Evolutionary conservation across 2,888 invertebrate genomes (phyloP), one percentile per base, ranked within the genome.

Genomic region (Hedychridium roseum): DNA sequence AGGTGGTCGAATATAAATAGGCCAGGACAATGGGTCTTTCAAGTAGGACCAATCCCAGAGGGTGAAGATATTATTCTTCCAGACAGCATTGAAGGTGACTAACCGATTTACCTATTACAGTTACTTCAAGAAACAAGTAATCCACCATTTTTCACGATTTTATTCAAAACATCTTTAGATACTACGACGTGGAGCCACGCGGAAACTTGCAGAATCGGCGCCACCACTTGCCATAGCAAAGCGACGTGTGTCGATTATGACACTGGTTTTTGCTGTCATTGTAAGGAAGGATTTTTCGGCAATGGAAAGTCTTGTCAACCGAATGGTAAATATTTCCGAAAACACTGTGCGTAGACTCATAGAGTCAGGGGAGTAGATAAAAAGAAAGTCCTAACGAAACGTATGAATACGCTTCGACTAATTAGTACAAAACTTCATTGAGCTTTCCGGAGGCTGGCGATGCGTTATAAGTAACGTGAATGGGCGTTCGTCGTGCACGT

Each of bases 231-330:
- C 71, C 92, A 94, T 73, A 84, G 85, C 31, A 86, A 90, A 66
- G 94, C 94, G 0, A 83, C 83, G 42, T 97, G 97, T 76, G 81
- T 87, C 3, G 95, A 97, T 76, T 90, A 89, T 69, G 83, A 85
- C 38, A 83, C 84, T 21, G 97, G 97, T 5, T 95, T 90, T 74
- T 98, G 97, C 73, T 99, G 98, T 76, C 82, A 85, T 54, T 98
- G 98, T 75, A 83, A 85, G 26, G 80, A 84, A n/a, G 91, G 90
- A 3, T 94, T 82, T 80, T 95, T 92, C 73, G 98, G 98, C 53
- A 98, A 98, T 74, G 98, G 98, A 42, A 87, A 87, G 74, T 88
- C 88, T 40, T 98, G 98, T 73, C 85, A 97, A 48, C 89, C 89
- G 76, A 85, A 88, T 73, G 87, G 89, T 84, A 72, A 69, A 60